Evolutionary conservation across 2,888 invertebrate genomes (phyloP).

Genomic region (Hofmannophila pseudospretella): DNA sequence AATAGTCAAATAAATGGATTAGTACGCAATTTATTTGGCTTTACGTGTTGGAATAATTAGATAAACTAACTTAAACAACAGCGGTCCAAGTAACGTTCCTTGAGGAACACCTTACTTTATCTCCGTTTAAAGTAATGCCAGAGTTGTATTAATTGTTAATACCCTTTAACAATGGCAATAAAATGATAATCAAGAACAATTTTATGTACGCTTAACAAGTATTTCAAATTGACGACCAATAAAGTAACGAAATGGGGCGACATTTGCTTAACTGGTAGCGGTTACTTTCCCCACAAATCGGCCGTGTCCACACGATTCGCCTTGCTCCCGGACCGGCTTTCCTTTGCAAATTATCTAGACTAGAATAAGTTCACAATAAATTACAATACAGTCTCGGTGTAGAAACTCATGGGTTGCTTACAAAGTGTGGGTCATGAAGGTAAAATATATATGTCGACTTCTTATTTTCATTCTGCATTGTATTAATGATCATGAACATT

Average conservation of each 20-base stretch:
- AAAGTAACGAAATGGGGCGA: conserved; percentile 13
- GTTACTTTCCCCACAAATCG: conserved; percentile 40
- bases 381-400: conserved; percentile 6
- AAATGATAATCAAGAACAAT: conserved; percentile 1
- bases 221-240: conserved; percentile 9
- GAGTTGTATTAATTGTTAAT: neutral
- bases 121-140: neutral
- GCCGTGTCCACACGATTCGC: conserved; percentile 37
- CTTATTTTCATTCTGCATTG: too few relatives aligned
- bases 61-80: neutral
- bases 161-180: conserved; percentile 3
- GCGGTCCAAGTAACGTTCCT: neutral
- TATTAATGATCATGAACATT: too few relatives aligned
- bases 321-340: conserved; percentile 36
- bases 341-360: conserved; percentile 17
- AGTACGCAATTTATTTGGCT: neutral
- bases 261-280: conserved; percentile 14
- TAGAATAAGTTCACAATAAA: conserved; percentile 11
- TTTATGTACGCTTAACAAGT: conserved; percentile 6
- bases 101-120: neutral
- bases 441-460: too few relatives aligned
- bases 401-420: neutral
- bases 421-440: too few relatives aligned
- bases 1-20: conserved; percentile 1
- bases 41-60: neutral